Evolutionary conservation across 2,888 invertebrate genomes (phyloP), one percentile per base, ranked within the genome.

Genomic region (Hoplodrina blanda): DNA sequence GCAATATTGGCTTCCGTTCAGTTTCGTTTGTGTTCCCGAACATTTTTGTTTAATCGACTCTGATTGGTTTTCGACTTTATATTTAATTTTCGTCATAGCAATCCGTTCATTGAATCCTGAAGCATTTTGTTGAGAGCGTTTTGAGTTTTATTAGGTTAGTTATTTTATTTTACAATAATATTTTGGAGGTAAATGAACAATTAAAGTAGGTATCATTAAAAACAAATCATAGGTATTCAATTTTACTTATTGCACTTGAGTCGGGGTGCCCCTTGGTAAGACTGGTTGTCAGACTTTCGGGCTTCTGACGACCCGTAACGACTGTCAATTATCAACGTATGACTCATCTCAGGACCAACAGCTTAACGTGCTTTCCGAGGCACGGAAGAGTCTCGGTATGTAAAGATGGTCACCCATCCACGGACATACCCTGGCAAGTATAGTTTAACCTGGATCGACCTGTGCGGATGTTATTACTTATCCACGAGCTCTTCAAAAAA

Each of bases 1-100:
- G 79, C 86, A 81, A 82, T 88, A 88, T 89, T 88, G 86, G 83
- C 83, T 88, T 84, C 77, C 82, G 83, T 83, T 83, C 69, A 75
- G 69, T 76, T 81, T 60, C 74, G 66, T 84, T 84, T 80, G 73
- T 78, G 59, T 80, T 83, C 20, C 49, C 33, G 63, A 73, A 72
- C 70, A 74, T 76, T 80, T 85, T 83, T 76, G 75, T 78, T 80
- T 80, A 83, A 83, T 80, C 66, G 73, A 73, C 68, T 73, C 64
- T 72, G 82, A 85, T 84, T 81, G 81, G 81, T 74, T 81, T 80
- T 78, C 66, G 70, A 65, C 50, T 76, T 82, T 70, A 67, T 76
- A 74, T 76, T 75, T 73, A 80, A 82, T 79, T 69, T 76, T 79
- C 61, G 70, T 70, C 54, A 69, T 60, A 70, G 61, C 69, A 68